Percentiles rank a stretch among this genome's conserved stretches.
These are phyloP conservation scores for Scotopteryx bipunctaria DNA, from an alignment of 2,888 invertebrate genomes.

Conservation along the genomic window DNA sequence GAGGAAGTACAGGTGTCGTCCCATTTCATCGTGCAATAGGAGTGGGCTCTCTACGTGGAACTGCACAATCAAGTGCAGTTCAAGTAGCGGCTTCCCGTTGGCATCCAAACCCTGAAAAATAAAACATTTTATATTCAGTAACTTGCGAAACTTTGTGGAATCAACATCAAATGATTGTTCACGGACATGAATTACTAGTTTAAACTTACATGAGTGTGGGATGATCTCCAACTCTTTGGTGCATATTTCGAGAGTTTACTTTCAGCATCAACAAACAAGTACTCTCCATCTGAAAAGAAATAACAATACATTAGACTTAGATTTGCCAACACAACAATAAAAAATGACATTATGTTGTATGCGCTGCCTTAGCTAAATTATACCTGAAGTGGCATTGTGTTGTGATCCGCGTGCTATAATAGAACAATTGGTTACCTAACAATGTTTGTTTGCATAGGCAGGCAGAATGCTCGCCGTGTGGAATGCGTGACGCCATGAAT, in stretches of 20 bases:
- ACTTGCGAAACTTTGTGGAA: too few species aligned
- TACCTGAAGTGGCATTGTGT: slow-evolving; percentile 35
- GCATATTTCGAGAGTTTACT: slow-evolving; percentile 98
- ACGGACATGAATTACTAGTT: neutral
- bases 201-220: slow-evolving; percentile 92
- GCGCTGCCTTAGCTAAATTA: slow-evolving; percentile 18
- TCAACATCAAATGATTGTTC: too few species aligned
- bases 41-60: slow-evolving; percentile 97
- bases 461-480: slow-evolving; percentile 49
- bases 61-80: slow-evolving; percentile 95
- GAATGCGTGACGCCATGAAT: slow-evolving; percentile 55
- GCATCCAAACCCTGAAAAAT: slow-evolving; percentile 90
- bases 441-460: slow-evolving; percentile 53
- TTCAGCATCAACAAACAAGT: slow-evolving; percentile 96
- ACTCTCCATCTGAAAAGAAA: slow-evolving; percentile 95
- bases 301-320: slow-evolving; percentile 31
- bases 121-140: slow-evolving; percentile 1
- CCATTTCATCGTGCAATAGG: slow-evolving; percentile 94
- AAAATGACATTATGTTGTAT: neutral
- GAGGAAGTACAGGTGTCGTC: slow-evolving; percentile 96
- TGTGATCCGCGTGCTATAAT: slow-evolving; percentile 50
- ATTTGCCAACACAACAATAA: slow-evolving; percentile 15
- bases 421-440: slow-evolving; percentile 57
- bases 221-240: slow-evolving; percentile 97
- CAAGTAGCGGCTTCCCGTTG: slow-evolving; percentile 94